Evolutionary conservation across 2,797 vertebrate species (phyloP).

Genomic region (Phrynocephalus forsythii): DNA sequence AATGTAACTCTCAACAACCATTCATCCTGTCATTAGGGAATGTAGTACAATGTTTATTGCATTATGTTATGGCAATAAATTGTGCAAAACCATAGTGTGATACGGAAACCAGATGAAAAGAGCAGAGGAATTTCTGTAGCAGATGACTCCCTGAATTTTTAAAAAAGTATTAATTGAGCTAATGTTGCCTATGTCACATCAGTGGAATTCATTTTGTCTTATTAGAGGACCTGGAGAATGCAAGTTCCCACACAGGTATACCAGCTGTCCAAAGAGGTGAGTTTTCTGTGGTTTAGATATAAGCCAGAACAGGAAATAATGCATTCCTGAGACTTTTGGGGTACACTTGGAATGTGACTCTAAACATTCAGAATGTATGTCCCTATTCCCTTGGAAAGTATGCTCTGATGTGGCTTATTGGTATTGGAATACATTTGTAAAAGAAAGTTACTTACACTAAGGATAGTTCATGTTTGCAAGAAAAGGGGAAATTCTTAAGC

Average conservation of each 20-base stretch:
- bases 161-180: slow-evolving; percentile 48
- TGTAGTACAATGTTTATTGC: neutral
- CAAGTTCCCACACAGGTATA: slow-evolving; percentile 81
- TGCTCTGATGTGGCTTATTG: slow-evolving; percentile 67
- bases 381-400: slow-evolving; percentile 67
- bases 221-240: slow-evolving; percentile 85
- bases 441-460: slow-evolving; percentile 6
- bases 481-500: neutral
- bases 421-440: slow-evolving; percentile 41
- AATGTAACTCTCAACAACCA: neutral
- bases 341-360: slow-evolving; percentile 60
- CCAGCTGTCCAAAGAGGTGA: slow-evolving; percentile 86
- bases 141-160: neutral
- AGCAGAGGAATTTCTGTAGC: neutral
- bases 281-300: slow-evolving; percentile 68
- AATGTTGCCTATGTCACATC: slow-evolving; percentile 51
- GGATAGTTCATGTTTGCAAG: slow-evolving; percentile 31
- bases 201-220: slow-evolving; percentile 72
- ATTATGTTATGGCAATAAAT: neutral
- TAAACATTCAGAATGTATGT: slow-evolving; percentile 63
- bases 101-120: slow-evolving; percentile 37
- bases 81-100: neutral
- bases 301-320: slow-evolving; percentile 67
- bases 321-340: slow-evolving; percentile 62
- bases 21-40: neutral